These are phyloP conservation scores for Trididemnum miniatum DNA, from an alignment of 23 tunicate species.

Conservation along the genomic window DNA sequence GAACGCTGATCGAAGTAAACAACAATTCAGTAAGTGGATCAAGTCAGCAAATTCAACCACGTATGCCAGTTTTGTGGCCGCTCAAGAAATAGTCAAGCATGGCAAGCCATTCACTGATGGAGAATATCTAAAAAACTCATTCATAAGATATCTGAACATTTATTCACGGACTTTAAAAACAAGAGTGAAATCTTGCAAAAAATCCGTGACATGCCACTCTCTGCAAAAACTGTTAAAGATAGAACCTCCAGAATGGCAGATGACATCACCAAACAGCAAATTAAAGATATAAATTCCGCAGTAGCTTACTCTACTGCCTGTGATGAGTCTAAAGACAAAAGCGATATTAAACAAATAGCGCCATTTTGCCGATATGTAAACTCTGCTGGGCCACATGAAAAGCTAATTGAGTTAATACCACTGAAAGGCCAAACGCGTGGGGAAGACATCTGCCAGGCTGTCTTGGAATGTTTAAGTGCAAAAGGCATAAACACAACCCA, in stretches of 20 bases:
- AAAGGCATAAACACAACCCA: conserved; percentile 39
- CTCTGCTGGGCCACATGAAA: conserved; percentile 37
- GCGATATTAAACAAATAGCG: conserved; percentile 38
- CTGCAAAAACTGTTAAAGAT: conserved; percentile 40
- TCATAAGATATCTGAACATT: conserved; percentile 12
- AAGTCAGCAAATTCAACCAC: conserved; percentile 28
- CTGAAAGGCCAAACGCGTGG: conserved; percentile 43
- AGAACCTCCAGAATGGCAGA: conserved; percentile 42
- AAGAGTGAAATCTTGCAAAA: conserved; percentile 36
- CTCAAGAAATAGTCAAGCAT: conserved; percentile 37
- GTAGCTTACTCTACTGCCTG: conserved; percentile 45
- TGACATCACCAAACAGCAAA: conserved; percentile 42
- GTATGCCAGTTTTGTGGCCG: conserved; percentile 46
- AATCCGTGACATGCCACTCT: conserved; percentile 46
- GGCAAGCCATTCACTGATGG: conserved; percentile 25
- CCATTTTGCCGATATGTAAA: conserved; percentile 44
- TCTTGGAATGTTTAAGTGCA: conserved; percentile 30
- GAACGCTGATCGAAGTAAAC: conserved; percentile 36
- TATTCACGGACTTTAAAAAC: conserved; percentile 18
- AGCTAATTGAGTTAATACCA: conserved; percentile 31
- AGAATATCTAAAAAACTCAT: not conserved
- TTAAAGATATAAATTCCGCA: conserved; percentile 43
- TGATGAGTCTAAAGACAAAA: conserved; percentile 42
- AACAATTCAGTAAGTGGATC: conserved; percentile 32
- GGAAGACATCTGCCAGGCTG: conserved; percentile 45